Percentiles rank a stretch among this genome's conserved stretches.
Conservation (phyloP, 2,888 invertebrate genomes). For the Zaprionus obscuricornis region DNA sequence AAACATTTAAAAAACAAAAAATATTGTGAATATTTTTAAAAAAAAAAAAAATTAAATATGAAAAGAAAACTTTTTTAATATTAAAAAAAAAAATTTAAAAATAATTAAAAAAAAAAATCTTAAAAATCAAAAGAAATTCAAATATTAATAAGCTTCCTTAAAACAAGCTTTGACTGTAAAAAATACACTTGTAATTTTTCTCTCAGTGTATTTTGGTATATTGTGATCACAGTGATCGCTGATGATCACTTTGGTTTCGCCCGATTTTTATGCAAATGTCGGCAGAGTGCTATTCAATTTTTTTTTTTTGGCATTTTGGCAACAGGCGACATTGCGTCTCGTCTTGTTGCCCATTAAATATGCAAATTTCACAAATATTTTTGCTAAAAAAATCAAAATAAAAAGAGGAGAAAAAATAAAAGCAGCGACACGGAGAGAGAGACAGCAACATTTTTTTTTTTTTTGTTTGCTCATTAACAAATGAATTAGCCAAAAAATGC, state of each 20-base stretch:
- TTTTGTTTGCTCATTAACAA: conserved; percentile 62
- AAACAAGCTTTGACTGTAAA: too few relatives aligned
- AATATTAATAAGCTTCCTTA: too few relatives aligned
- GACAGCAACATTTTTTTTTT: conserved; percentile 10
- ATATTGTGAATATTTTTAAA: too few relatives aligned
- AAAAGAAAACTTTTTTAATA: too few relatives aligned
- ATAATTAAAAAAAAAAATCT: too few relatives aligned
- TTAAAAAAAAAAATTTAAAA: too few relatives aligned
- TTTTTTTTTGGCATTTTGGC: conserved; percentile 13
- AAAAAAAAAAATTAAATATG: too few relatives aligned
- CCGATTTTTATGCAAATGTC: conserved; percentile 61
- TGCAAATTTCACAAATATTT: conserved; percentile 64
- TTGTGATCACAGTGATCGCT: too few relatives aligned
- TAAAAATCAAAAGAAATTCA: too few relatives aligned
- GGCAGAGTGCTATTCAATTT: conserved; percentile 18
- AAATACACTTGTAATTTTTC: too few relatives aligned
- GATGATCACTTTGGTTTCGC: conserved; percentile 19
- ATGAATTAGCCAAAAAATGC: conserved; percentile 60
- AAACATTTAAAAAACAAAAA: too few relatives aligned
- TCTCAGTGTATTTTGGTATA: too few relatives aligned
- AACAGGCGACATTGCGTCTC: conserved; percentile 72
- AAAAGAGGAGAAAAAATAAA: conserved; percentile 1
- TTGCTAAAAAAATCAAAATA: conserved; percentile 18
- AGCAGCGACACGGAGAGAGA: background rate
- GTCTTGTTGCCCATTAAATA: conserved; percentile 69